These are phyloP conservation scores for Intellagama lesueurii DNA, from an alignment of 2,797 vertebrate species.

Conservation along the genomic window DNA sequence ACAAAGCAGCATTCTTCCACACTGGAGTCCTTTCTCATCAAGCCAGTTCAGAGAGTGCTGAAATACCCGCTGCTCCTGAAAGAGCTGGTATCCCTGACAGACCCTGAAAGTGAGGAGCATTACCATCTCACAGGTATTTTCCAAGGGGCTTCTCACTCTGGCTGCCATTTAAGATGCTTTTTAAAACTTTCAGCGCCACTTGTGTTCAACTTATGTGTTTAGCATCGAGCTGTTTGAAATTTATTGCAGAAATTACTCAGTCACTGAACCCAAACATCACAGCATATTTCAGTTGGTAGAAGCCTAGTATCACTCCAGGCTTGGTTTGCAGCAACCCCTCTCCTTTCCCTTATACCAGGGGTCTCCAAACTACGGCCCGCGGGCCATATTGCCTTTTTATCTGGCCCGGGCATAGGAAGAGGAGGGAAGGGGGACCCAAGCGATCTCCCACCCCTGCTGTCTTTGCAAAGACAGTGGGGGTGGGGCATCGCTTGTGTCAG, in stretches of 20 bases:
- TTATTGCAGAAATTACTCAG: no score
- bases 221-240: neutral
- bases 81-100: slow-evolving; percentile 95
- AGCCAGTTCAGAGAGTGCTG: slow-evolving; percentile 96
- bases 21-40: slow-evolving; percentile 97
- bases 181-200: neutral
- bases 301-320: neutral
- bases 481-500: no score
- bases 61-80: slow-evolving; percentile 96
- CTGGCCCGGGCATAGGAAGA: no score
- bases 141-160: neutral
- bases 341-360: no score
- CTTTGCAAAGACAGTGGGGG: no score
- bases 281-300: no score
- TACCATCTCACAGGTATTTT: slow-evolving; percentile 92
- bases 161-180: slow-evolving; percentile 40
- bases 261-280: neutral
- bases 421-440: no score
- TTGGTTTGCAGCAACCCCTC: no score
- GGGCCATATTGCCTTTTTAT: no score
- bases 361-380: no score
- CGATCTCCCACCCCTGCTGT: no score
- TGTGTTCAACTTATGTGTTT: neutral
- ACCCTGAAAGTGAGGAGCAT: slow-evolving; percentile 94
- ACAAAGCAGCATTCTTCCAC: slow-evolving; percentile 98